Evolutionary conservation across 2,888 invertebrate genomes (phyloP), one percentile per base, ranked within the genome.

Genomic region (Zeuzera pyrina): DNA sequence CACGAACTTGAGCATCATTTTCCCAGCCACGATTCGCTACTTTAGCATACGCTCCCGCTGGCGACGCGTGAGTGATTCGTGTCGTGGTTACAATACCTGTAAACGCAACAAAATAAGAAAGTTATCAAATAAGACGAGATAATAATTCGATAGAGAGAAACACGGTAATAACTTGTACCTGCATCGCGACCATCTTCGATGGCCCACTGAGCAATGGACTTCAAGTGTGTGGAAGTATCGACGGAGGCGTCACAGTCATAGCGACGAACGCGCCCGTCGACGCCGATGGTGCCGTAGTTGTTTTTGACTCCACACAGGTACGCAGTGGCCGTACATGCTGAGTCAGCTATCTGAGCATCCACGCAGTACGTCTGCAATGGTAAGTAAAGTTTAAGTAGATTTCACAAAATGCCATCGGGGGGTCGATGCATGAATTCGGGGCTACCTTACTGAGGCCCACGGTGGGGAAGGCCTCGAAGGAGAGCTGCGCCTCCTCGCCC

Each of bases 11-110:
- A 0, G 76, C 78, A 60, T 92, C 91, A 48, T 78, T 86, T 70
- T 93, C 92, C 91, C 92, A 93, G 54, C 89, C 83, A 22, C 92
- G 84, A 42, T 88, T 69, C 0, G 91, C 88, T 0, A 84, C 70
- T 54, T 89, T 89, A 0, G 92, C 90, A 60, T 88, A 92, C 0
- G 86, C 70, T 1, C 89, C 90, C 1, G 88, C 87, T 0, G 92
- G 92, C 0, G 91, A 91, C 3, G 92, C 93, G 60, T 93, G 91
- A 0, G 93, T 93, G 1, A 93, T 86, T 33, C 92, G 83, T 0
- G 91, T 90, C 2, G 90, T 91, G 6, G 93, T 94, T 12, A 93
- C 92, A n/a, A 90, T 63, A 1, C 89, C 89, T 67, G 52, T 30
- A 29, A 12, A n/a, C n/a, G n/a, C n/a, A n/a, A 8, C 15, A 26